Evolutionary conservation across 1,140 invertebrate genomes (phyloP).

Genomic region (Lasioglossum albipes): DNA sequence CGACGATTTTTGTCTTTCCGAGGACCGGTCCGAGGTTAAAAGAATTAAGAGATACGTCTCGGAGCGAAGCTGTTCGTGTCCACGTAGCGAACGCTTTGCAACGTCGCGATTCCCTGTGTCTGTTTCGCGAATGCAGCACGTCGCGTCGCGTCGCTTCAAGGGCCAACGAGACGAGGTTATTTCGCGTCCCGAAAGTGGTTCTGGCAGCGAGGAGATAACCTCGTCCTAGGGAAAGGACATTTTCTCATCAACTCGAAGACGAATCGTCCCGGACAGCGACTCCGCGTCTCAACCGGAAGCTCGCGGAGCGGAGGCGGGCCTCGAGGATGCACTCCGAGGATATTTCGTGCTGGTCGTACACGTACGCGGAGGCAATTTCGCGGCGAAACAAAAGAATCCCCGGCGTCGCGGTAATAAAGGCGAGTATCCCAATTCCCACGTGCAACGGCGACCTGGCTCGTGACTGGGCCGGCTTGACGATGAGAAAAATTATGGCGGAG

Average conservation of each 20-base stretch:
- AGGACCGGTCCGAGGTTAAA: no score
- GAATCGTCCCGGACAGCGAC: slow-evolving; percentile 19
- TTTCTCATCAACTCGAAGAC: slow-evolving; percentile 39
- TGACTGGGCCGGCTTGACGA: no score
- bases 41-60: no score
- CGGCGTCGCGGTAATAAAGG: slow-evolving; percentile 42
- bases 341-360: not conserved
- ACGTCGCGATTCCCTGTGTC: not conserved
- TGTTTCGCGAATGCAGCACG: not conserved
- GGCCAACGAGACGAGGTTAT: slow-evolving; percentile 11
- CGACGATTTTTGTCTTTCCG: no score
- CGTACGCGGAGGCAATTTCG: slow-evolving; percentile 44
- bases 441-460: not conserved
- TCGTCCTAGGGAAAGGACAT: slow-evolving; percentile 18
- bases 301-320: not conserved
- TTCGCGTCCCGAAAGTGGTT: slow-evolving; percentile 27
- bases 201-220: slow-evolving; percentile 26
- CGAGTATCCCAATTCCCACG: slow-evolving; percentile 44
- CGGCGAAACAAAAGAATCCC: slow-evolving; percentile 48
- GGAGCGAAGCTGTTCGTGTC: no score
- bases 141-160: not conserved
- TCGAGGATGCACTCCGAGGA: not conserved
- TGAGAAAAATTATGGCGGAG: no score
- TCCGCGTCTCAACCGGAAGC: slow-evolving; percentile 18
- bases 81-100: no score